Percentiles rank a stretch among this genome's conserved stretches.
Conservation (phyloP, 2,113 vertebrate genomes). For the Plecotus auritus region DNA sequence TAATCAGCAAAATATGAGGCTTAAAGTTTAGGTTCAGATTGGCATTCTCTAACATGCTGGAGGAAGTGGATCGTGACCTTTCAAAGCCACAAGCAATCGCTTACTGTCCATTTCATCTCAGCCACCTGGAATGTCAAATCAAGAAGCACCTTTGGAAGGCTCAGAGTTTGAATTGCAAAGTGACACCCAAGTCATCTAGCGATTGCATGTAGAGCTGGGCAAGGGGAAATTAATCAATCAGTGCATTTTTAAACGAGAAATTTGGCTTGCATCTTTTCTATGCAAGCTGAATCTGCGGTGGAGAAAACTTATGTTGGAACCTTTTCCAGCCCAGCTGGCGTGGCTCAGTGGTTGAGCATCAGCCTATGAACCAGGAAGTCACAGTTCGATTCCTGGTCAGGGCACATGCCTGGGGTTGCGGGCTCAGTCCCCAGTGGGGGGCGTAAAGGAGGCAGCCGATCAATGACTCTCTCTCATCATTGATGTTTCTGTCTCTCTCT, state of each 20-base stretch:
- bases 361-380: no score
- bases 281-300: not conserved
- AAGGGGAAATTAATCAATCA: slow-evolving; percentile 3
- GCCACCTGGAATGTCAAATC: slow-evolving; percentile 44
- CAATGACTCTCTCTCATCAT: no score
- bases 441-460: no score
- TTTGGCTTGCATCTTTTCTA: not conserved
- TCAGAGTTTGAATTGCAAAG: slow-evolving; percentile 54
- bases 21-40: slow-evolving; percentile 5
- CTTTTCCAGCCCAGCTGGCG: not conserved
- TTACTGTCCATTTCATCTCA: slow-evolving; percentile 48
- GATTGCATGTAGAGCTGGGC: not conserved
- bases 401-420: no score
- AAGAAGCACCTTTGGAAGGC: slow-evolving; percentile 16
- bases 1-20: slow-evolving; percentile 36
- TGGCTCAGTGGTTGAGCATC: no score
- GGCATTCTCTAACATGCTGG: not conserved
- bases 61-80: slow-evolving; percentile 31
- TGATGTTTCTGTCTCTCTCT: no score
- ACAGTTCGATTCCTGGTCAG: no score
- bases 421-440: no score
- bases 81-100: slow-evolving; percentile 1
- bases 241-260: slow-evolving; percentile 17
- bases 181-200: not conserved
- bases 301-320: not conserved